Percentiles rank a stretch among this genome's conserved stretches.
These are phyloP conservation scores for Ellobium chinense DNA, from an alignment of 2,888 invertebrate genomes.

Conservation along the genomic window DNA sequence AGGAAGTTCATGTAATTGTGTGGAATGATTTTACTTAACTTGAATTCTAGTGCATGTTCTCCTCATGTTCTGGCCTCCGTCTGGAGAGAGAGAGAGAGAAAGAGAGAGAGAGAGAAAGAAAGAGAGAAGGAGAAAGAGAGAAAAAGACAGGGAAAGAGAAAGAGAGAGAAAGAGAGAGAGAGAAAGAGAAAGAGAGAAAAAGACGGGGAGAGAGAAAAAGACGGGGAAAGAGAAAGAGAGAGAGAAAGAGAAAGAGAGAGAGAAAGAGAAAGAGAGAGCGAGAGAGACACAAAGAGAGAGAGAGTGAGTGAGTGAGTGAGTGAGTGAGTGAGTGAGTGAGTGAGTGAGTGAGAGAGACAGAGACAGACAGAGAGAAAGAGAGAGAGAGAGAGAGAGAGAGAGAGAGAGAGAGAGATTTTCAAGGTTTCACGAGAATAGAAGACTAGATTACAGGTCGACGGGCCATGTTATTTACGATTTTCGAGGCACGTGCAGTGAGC, in stretches of 20 bases:
- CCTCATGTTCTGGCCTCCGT: no score
- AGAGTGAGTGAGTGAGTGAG: background rate
- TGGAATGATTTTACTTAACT: no score
- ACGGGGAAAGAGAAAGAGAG: background rate
- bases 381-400: background rate
- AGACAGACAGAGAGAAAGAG: background rate
- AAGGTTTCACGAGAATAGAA: no score
- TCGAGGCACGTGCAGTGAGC: no score
- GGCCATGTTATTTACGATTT: no score
- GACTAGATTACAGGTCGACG: no score
- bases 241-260: background rate
- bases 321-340: background rate
- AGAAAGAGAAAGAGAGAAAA: background rate
- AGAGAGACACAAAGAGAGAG: background rate
- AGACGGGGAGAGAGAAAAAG: background rate
- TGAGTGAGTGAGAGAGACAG: background rate
- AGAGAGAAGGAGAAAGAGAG: slow-evolving; percentile 14
- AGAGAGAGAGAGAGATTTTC: background rate
- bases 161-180: slow-evolving; percentile 10
- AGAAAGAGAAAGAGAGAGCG: background rate
- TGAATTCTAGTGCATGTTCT: no score
- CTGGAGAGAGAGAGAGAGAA: slow-evolving; percentile 5
- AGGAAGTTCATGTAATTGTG: no score
- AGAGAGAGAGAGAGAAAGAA: slow-evolving; percentile 7
- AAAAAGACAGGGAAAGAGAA: background rate